Conservation (phyloP, 1,140 invertebrate species). For the Leptoteleia sp. region DNA sequence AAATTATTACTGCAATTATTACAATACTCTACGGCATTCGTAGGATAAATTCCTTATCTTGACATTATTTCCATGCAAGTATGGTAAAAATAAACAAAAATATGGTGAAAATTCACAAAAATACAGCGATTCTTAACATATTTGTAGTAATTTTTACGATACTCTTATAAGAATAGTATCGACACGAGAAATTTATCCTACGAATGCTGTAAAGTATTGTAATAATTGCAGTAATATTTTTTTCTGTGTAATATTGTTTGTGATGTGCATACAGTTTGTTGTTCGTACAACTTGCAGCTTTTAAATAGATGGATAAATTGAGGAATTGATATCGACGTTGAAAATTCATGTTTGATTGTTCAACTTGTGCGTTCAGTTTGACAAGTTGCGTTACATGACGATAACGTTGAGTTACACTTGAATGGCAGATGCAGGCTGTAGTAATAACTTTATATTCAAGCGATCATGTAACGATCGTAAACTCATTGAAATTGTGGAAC, state of each 20-base stretch:
- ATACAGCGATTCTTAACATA: too few species aligned
- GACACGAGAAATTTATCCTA: too few species aligned
- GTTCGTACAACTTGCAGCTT: slow-evolving; percentile 53
- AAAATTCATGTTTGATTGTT: slow-evolving; percentile 65
- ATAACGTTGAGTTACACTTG: slow-evolving; percentile 36
- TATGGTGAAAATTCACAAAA: too few species aligned
- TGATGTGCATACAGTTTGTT: slow-evolving; percentile 59
- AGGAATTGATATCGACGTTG: slow-evolving; percentile 48
- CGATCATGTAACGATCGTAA: slow-evolving; percentile 20
- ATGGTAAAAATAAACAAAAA: too few species aligned
- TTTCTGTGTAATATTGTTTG: slow-evolving; percentile 59
- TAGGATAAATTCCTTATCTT: too few species aligned
- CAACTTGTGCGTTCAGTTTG: slow-evolving; percentile 19
- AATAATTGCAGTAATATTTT: too few species aligned
- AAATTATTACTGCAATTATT: too few species aligned
- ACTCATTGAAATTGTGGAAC: background rate
- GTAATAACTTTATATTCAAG: slow-evolving; percentile 28
- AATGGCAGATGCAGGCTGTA: slow-evolving; percentile 36
- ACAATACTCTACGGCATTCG: too few species aligned
- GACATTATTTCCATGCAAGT: too few species aligned
- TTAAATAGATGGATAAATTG: slow-evolving; percentile 57
- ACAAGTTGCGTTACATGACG: slow-evolving; percentile 11
- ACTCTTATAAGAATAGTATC: too few species aligned
- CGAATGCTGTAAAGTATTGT: too few species aligned
- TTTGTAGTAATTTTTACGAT: too few species aligned